These are phyloP conservation scores for Amphipoea oculea DNA, from an alignment of 2,888 invertebrate genomes.

Conservation along the genomic window DNA sequence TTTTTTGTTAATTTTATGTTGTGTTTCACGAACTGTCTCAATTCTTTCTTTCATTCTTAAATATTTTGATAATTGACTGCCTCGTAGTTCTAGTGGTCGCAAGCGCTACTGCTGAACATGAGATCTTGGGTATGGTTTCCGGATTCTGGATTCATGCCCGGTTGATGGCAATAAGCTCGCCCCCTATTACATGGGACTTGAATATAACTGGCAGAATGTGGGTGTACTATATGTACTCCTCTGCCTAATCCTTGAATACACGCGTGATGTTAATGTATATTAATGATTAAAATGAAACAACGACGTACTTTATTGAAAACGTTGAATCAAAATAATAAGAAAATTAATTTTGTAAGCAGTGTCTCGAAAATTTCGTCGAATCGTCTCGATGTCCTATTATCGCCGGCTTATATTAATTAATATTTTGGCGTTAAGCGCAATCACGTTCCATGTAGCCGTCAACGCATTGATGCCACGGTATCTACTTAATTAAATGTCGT, in stretches of 20 bases:
- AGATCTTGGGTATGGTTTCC: neutral
- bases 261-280: neutral
- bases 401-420: slow-evolving; percentile 63
- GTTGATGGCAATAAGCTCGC: neutral
- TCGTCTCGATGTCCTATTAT: slow-evolving; percentile 54
- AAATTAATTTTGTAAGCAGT: slow-evolving; percentile 13
- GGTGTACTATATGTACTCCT: neutral
- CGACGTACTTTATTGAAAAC: too few relatives aligned
- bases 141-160: neutral
- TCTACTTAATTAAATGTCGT: slow-evolving; percentile 85
- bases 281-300: neutral
- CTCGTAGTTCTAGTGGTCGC: too few relatives aligned
- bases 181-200: neutral
- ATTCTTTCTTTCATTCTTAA: too few relatives aligned
- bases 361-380: slow-evolving; percentile 42
- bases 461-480: slow-evolving; percentile 73
- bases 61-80: too few relatives aligned
- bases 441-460: slow-evolving; percentile 61
- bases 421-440: slow-evolving; percentile 65
- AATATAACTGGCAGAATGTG: neutral
- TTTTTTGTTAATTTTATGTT: too few relatives aligned
- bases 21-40: too few relatives aligned
- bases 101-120: neutral
- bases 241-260: neutral
- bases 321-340: slow-evolving; percentile 3